Evolutionary conservation across 2,888 invertebrate species (phyloP), one percentile per base, ranked within the genome.

Genomic region (Mythimna ferrago): DNA sequence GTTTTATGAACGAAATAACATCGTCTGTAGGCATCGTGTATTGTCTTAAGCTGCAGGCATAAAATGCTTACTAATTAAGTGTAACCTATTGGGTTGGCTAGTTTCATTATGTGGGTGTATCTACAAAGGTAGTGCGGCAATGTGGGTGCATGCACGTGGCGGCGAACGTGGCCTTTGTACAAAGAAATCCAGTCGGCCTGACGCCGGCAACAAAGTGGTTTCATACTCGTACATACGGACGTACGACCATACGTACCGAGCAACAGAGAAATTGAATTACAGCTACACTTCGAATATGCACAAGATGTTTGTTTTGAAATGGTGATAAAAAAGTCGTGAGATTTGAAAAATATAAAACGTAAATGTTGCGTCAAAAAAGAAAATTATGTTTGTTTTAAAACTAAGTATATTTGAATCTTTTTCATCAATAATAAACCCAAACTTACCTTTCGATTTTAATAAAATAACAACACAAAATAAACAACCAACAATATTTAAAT

Each of bases 1-100:
- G 89, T 92, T 93, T 93, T 92, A 92, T 92, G 90, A 86, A 91
- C 87, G 86, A 89, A 87, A 91, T 92, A 92, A 91, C 91, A 78
- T 73, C 44, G 62, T 90, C 88, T 87, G 89, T 85, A 89, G 90
- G 87, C 85, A 86, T 87, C 89, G 89, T 89, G 88, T 90, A 89
- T 91, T 87, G 83, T 88, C 74, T 76, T 84, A 80, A 83, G 70
- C 71, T 76, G n/a, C 63, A 61, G 66, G 57, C 56, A 66, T 64
- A 75, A 83, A 62, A 84, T 84, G 76, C 85, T 80, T 78, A 84
- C 78, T 89, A 80, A 86, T 86, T 80, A 87, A 83, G 71, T 65
- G 73, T 83, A 79, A 82, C 81, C 74, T 85, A 74, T 76, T 80
- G 74, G 82, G 86, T 85, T 84, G 62, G 70, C 38, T 72, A 69